Base-by-base conservation (phyloP, 2,888 invertebrate species). In the Dolomedes plantarius region DNA sequence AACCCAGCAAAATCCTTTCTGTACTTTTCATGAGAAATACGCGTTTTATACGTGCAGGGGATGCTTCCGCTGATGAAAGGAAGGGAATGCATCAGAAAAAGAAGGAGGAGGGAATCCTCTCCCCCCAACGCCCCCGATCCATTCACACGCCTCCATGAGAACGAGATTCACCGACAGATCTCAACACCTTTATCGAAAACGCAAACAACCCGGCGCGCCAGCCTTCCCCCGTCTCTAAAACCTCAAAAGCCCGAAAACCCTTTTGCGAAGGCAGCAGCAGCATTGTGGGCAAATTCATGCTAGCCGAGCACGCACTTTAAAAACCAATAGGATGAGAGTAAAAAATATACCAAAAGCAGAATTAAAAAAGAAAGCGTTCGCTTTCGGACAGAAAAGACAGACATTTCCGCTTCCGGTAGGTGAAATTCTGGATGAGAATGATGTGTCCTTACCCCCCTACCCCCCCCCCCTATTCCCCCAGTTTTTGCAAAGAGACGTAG, bases 391-490 rank as follows among this genome's bases (percentile, higher is more conserved):
- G 36, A 73, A 65, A n/a, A 80, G 80, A 80, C 67, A 65, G 80
- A 72, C 80, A 50, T 80, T 80, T 80, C 80, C 73, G 73, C 73
- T 73, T 80, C 73, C 80, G 73, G 80, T 65, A 36, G 67, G 69
- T 32, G 27, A 41, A 67, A 69, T 69, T 69, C 69, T 69, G 65
- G 78, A 79, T 79, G 78, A 72, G 78, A 79, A 79, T 79, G 71
- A 69, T 64, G 32, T 72, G 78, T 50, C 50, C 46, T 56, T 56
- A 27, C 39, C 56, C 62, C n/a, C 11, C 13, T 28, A 36, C 39
- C 56, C 32, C 3, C 27, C 32, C 36, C n/a, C n/a, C n/a, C n/a
- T 31, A 69, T 39, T 16, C 31, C 16, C 13, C 13, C 29, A 41
- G 9, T 39, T 62, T 28, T 32, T 23, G 56, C 46, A 23, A 56